These are phyloP conservation scores for Coleophora flavipennella DNA, from an alignment of 2,888 invertebrate genomes.

Conservation along the genomic window DNA sequence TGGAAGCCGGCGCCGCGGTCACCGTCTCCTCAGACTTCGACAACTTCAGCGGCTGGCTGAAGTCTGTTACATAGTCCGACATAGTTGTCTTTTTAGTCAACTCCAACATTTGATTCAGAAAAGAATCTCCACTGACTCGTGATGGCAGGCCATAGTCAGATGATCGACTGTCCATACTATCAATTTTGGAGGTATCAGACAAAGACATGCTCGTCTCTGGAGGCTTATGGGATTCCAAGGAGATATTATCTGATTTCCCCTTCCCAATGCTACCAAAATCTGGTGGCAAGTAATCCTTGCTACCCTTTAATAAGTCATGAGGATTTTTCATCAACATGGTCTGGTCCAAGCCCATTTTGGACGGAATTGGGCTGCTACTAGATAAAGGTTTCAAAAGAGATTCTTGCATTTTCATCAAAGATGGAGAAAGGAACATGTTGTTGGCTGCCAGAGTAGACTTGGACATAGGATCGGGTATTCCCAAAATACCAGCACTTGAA, in stretches of 20 bases:
- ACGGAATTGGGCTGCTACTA: conserved; percentile 67
- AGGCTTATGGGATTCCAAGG: conserved; percentile 51
- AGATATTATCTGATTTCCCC: conserved; percentile 57
- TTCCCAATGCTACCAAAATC: conserved; percentile 70
- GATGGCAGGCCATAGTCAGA: conserved; percentile 65
- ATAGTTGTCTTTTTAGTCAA: conserved; percentile 67
- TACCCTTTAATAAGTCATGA: conserved; percentile 52
- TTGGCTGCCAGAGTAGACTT: conserved; percentile 83
- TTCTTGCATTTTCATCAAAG: conserved; percentile 81
- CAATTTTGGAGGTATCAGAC: conserved; percentile 55
- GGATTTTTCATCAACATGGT: conserved; percentile 58
- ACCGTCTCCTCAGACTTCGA: conserved; percentile 71
- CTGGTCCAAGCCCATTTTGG: conserved; percentile 59
- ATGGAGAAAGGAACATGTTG: conserved; percentile 84
- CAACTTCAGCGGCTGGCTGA: conserved; percentile 73
- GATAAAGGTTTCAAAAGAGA: conserved; percentile 73
- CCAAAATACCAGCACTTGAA: conserved; percentile 74
- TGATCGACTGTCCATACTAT: conserved; percentile 40
- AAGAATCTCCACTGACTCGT: conserved; percentile 58
- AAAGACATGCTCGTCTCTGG: conserved; percentile 55
- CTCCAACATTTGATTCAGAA: conserved; percentile 68
- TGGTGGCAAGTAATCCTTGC: conserved; percentile 65
- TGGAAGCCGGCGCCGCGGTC: conserved; percentile 58
- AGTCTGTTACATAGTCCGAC: conserved; percentile 62
- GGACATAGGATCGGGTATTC: conserved; percentile 83